Evolutionary conservation across 2,113 vertebrate genomes (phyloP).

Genomic region (Microtus montanus): DNA sequence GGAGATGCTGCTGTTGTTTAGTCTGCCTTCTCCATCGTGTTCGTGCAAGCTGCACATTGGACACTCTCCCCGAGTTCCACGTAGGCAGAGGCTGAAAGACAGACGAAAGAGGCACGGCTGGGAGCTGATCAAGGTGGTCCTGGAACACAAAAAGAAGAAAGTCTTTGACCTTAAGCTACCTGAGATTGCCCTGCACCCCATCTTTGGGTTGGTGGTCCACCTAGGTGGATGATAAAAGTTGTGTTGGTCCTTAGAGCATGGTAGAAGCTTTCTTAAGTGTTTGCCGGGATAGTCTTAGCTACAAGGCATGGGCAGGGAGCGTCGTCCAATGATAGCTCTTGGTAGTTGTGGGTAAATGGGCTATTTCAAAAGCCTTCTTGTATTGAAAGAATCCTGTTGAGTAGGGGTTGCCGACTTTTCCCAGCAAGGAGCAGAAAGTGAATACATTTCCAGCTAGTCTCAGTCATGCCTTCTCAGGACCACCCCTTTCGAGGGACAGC

Average conservation of each 20-base stretch:
- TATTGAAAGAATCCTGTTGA: neutral
- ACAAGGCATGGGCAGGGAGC: neutral
- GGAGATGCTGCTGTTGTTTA: slow-evolving; percentile 28
- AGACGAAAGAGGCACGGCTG: neutral
- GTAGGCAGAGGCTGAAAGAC: neutral
- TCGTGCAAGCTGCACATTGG: slow-evolving; percentile 31
- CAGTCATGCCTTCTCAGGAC: accelerated
- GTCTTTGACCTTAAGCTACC: accelerated
- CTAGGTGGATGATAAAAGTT: neutral
- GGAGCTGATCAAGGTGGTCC: neutral
- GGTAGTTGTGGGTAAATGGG: neutral
- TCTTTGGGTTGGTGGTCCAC: neutral
- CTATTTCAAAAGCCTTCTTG: neutral
- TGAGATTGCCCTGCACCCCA: neutral
- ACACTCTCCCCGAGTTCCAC: neutral
- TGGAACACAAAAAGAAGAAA: neutral
- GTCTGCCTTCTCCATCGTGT: slow-evolving; percentile 55
- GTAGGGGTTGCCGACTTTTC: neutral
- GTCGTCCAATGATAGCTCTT: accelerated
- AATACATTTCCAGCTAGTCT: neutral
- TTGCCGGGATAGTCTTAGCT: neutral
- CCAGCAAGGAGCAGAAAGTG: neutral
- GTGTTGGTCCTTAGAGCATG: neutral
- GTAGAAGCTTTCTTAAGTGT: neutral
- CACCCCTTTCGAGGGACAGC: neutral